A percentile compares a stretch with the other conserved stretches of the same genome.
Evolutionary conservation across 2,888 invertebrate species (phyloP).

Genomic region (Caenorhabditis wallacei): DNA sequence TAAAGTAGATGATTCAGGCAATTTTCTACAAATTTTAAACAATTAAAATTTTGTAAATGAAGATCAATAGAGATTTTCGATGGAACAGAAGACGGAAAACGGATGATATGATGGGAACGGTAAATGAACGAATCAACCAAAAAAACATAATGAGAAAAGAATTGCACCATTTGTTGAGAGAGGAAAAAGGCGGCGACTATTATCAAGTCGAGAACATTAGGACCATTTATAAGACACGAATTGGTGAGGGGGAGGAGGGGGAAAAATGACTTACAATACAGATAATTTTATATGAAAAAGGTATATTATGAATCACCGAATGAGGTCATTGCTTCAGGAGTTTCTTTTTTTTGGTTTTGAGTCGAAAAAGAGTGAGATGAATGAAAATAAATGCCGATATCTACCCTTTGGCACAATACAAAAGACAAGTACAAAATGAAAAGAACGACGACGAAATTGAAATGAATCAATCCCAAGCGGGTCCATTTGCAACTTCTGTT

Average conservation of each 20-base stretch:
- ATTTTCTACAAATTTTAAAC: slow-evolving; percentile 8
- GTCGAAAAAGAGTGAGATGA: slow-evolving; percentile 11
- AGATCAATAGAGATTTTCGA: slow-evolving; percentile 53
- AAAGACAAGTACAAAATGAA: slow-evolving; percentile 3
- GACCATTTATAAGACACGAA: slow-evolving; percentile 47
- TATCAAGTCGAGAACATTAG: not conserved
- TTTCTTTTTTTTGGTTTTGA: slow-evolving; percentile 41
- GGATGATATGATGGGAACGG: slow-evolving; percentile 25
- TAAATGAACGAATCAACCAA: slow-evolving; percentile 2
- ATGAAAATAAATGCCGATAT: slow-evolving; percentile 52
- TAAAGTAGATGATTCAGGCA: slow-evolving; percentile 11
- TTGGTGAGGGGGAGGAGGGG: slow-evolving; percentile 6
- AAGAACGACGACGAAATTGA: not conserved
- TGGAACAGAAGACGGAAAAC: slow-evolving; percentile 38
- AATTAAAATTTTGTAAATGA: slow-evolving; percentile 18
- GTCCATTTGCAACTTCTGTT: slow-evolving; percentile 20
- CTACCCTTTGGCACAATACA: slow-evolving; percentile 55
- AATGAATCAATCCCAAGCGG: slow-evolving; percentile 20
- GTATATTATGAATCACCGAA: slow-evolving; percentile 38
- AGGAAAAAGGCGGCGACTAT: not conserved
- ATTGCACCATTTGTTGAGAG: slow-evolving; percentile 54
- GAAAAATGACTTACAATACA: not conserved
- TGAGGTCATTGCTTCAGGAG: slow-evolving; percentile 43
- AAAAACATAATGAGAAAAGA: not conserved
- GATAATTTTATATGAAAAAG: not conserved